Percentiles rank a stretch among this genome's conserved stretches.
phyloP scores from a whole-genome alignment of 2,888 invertebrate species.

The Drosophila nigricruria region DNA sequence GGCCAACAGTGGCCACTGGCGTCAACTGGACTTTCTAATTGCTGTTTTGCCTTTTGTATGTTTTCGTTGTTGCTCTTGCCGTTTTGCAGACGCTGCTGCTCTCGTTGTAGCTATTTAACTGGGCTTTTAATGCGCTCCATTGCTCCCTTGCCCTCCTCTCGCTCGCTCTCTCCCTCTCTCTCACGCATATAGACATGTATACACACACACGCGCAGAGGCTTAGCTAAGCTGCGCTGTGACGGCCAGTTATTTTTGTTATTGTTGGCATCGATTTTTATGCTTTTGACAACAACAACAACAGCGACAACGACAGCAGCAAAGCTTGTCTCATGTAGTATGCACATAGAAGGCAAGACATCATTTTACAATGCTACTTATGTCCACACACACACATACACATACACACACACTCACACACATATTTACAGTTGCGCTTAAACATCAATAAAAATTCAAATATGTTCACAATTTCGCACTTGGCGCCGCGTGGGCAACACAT shows the following conservation, averaged over 20 bases:
- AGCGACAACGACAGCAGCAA: conserved; percentile 29
- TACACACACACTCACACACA: conserved; percentile 17
- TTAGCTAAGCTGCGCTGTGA: conserved; percentile 52
- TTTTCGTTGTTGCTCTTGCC: conserved; percentile 30
- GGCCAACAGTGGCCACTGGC: conserved; percentile 42
- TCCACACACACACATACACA: conserved; percentile 39
- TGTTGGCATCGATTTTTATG: conserved; percentile 72
- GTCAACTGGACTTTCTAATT: conserved; percentile 72
- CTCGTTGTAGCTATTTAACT: conserved; percentile 26
- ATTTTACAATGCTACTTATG: conserved; percentile 78
- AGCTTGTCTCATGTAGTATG: conserved; percentile 46
- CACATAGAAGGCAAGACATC: conserved; percentile 80
- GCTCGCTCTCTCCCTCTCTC: neutral
- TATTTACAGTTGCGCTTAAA: conserved; percentile 35
- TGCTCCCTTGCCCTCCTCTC: conserved; percentile 33
- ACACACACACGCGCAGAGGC: conserved; percentile 13
- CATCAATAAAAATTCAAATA: conserved; percentile 72
- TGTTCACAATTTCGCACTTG: conserved; percentile 74
- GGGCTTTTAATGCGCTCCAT: conserved; percentile 61
- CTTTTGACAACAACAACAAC: conserved; percentile 51
- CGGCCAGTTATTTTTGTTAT: conserved; percentile 43
- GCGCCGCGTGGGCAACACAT: conserved; percentile 53
- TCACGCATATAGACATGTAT: conserved; percentile 2
- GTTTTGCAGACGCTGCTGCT: conserved; percentile 50
- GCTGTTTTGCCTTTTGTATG: conserved; percentile 56